A percentile compares a stretch with the other conserved stretches of the same genome.
These are phyloP conservation scores for Hirtodrosophila duncani DNA, from an alignment of 2,888 invertebrate species.

Conservation along the genomic window DNA sequence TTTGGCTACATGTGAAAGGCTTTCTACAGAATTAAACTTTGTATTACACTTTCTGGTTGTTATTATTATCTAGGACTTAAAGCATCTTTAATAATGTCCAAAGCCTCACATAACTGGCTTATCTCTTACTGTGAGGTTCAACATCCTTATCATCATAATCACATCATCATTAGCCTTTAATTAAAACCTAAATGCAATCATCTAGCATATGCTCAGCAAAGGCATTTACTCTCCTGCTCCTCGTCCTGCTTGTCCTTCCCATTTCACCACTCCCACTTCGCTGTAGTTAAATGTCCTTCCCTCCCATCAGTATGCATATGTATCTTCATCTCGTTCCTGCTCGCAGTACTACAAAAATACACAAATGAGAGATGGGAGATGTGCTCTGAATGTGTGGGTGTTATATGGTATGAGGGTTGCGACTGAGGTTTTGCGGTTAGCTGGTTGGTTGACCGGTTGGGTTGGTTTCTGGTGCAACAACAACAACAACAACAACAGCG, in stretches of 20 bases:
- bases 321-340: constrained; percentile 1
- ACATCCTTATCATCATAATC: too few species aligned
- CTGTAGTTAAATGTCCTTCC: not conserved
- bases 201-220: constrained; percentile 14
- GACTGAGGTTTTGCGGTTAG: constrained; percentile 73
- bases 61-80: too few species aligned
- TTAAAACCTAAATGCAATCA: constrained; percentile 33
- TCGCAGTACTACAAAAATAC: too few species aligned
- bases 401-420: constrained; percentile 18
- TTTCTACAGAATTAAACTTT: too few species aligned
- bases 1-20: too few species aligned
- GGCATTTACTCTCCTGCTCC: not conserved
- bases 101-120: too few species aligned
- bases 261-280: not conserved
- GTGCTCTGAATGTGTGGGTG: not conserved
- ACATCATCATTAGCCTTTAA: constrained; percentile 10
- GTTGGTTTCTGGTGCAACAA: constrained; percentile 2
- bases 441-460: constrained; percentile 38
- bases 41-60: too few species aligned
- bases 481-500: constrained; percentile 27
- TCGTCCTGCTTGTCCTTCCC: constrained; percentile 3
- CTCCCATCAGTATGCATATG: not conserved
- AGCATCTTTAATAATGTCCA: too few species aligned
- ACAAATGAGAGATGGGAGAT: not conserved
- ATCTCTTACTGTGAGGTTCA: too few species aligned